Evolutionary conservation across 2,113 vertebrate species (phyloP).

Genomic region (Chloropsis cyanopogon): DNA sequence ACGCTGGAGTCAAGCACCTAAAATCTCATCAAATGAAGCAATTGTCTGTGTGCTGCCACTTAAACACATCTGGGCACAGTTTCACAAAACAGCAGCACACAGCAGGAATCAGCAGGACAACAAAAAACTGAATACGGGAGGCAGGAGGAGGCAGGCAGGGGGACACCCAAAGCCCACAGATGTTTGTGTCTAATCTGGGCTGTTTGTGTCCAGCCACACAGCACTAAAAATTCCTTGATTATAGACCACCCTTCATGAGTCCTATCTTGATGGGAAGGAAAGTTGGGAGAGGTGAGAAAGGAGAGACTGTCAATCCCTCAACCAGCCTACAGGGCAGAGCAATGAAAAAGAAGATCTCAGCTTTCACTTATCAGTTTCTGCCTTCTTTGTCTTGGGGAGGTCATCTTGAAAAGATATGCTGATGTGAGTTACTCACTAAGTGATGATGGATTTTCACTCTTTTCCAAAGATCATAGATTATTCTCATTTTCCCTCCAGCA

Average conservation of each 20-base stretch:
- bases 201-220: background rate
- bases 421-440: background rate
- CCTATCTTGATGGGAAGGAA: background rate
- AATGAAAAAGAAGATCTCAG: background rate
- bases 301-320: background rate
- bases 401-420: background rate
- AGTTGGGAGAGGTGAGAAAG: background rate
- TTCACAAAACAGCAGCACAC: background rate
- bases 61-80: background rate
- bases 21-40: background rate
- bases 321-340: background rate
- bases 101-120: background rate
- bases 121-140: background rate
- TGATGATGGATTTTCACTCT: background rate
- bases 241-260: background rate
- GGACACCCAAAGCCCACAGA: background rate
- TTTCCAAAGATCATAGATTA: background rate
- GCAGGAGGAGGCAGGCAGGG: background rate
- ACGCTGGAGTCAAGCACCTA: rapidly evolving
- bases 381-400: background rate
- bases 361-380: background rate
- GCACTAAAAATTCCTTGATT: background rate
- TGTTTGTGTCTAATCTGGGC: background rate
- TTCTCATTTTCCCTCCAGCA: background rate
- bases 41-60: background rate